Base-by-base conservation (phyloP, 2,797 vertebrate genomes). In the Enteromius treurensis region DNA sequence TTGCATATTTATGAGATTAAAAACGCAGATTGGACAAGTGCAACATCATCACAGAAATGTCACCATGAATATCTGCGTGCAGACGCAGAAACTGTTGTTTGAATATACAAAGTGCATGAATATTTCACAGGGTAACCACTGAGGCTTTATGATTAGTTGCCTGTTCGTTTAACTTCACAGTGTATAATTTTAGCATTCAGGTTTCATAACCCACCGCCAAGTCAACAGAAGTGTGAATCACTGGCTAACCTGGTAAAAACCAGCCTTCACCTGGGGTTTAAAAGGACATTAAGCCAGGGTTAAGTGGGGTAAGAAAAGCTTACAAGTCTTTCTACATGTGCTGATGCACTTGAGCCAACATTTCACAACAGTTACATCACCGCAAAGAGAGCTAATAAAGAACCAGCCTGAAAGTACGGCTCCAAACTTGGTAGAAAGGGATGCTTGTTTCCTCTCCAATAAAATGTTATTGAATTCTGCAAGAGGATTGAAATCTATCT, bases 401-500 rank as follows among this genome's bases (percentile, higher is more conserved):
- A 47, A 15, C 80, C n/a, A 82, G n/a, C 60, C 34, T 67, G 26
- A 69, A 69, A 68, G 55, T 34, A 60, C 23, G 23, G 32, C 23
- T 77, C 42, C 26, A 42, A 68, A 74, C 62, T 26, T 29, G 70
- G 55, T n/a, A 62, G 37, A 77, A 67, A 45, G 15, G 49, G 19
- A 77, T 29, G 37, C 23, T 76, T 55, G 32, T 42, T 77, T 58
- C 49, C 37, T 7, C 1, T 82, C 40, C 64, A 45, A 82, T 82
- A 82, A 77, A 82, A 47, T 47, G 80, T 82, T 82, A 82, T 32
- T 82, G 62, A 68, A 76, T 76, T 76, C 23, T 37, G 29, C 34
- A 67, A 82, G 23, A 67, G 62, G 71, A 69, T 69, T 69, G 49
- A 34, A 40, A 69, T 77, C 47, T 0, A 69, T 32, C 37, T 68